phyloP scores from a whole-genome alignment of 1,140 invertebrate genomes.

The Heliconius eleuchia region DNA sequence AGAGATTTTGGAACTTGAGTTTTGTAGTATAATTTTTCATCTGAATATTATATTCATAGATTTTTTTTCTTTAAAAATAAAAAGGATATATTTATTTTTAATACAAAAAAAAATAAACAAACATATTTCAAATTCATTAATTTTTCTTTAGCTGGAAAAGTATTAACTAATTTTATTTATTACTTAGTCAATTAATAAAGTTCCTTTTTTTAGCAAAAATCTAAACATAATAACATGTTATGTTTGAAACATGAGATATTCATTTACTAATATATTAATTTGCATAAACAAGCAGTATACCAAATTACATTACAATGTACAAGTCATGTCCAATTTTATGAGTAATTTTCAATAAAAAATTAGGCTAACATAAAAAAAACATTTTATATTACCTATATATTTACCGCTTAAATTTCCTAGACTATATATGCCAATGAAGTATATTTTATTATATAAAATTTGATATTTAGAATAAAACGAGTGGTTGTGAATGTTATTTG shows the following conservation, averaged over 20 bases:
- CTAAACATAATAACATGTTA: no score
- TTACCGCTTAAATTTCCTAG: slow-evolving; percentile 26
- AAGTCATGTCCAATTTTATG: background rate
- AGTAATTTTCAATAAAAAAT: background rate
- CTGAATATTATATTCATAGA: background rate
- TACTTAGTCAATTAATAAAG: no score
- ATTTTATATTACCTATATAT: slow-evolving; percentile 7
- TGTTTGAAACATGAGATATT: no score
- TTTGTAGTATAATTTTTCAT: background rate
- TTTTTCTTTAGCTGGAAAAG: no score
- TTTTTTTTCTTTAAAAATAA: background rate
- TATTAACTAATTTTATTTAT: no score
- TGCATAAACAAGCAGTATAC: background rate
- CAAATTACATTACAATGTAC: background rate
- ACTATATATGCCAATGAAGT: background rate
- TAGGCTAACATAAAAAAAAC: background rate
- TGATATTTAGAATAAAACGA: slow-evolving; percentile 50
- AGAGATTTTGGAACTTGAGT: background rate
- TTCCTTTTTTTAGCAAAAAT: no score
- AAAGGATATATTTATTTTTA: no score
- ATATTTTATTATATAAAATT: slow-evolving; percentile 28
- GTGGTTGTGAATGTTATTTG: slow-evolving; percentile 66
- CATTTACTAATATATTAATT: no score
- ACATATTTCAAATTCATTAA: no score
- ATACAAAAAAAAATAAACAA: no score